These are phyloP conservation scores for Coregonus suidteri DNA, from an alignment of 2,797 vertebrate species.

Conservation along the genomic window DNA sequence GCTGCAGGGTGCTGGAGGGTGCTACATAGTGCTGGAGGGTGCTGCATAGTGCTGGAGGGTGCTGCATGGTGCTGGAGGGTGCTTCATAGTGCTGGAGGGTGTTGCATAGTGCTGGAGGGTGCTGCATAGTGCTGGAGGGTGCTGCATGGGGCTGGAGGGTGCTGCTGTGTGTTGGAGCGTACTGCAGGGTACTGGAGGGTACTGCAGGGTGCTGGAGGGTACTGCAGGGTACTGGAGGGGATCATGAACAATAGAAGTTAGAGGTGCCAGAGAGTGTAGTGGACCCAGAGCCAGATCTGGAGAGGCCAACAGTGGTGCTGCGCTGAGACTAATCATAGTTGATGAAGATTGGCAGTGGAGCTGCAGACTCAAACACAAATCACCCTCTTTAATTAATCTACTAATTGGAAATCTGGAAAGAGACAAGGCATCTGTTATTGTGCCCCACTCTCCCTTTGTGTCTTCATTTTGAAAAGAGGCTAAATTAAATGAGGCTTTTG, in stretches of 20 bases:
- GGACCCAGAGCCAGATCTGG: neutral
- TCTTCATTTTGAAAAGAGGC: slow-evolving; percentile 28
- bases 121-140: too few species aligned
- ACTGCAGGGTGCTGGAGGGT: slow-evolving; percentile 18
- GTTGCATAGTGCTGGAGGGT: too few species aligned
- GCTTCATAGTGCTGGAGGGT: too few species aligned
- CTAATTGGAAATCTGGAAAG: slow-evolving; percentile 82
- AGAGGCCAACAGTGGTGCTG: slow-evolving; percentile 13
- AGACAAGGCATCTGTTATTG: slow-evolving; percentile 65
- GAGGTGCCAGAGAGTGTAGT: slow-evolving; percentile 14
- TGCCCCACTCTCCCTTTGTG: slow-evolving; percentile 19
- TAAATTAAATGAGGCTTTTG: neutral
- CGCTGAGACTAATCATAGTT: slow-evolving; percentile 79
- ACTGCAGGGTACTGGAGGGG: neutral
- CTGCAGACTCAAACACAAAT: slow-evolving; percentile 76
- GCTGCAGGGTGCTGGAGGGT: too few species aligned
- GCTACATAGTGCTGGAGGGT: too few species aligned
- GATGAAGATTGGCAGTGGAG: slow-evolving; percentile 82
- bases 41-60: too few species aligned
- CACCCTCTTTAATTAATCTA: slow-evolving; percentile 80
- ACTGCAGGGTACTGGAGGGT: too few species aligned
- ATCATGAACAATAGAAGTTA: slow-evolving; percentile 53
- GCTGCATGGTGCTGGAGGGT: too few species aligned
- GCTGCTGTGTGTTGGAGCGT: too few species aligned
- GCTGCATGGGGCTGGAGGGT: too few species aligned